These are phyloP conservation scores for Sapayoa aenigma DNA, from an alignment of 2,113 vertebrate species.

Conservation along the genomic window DNA sequence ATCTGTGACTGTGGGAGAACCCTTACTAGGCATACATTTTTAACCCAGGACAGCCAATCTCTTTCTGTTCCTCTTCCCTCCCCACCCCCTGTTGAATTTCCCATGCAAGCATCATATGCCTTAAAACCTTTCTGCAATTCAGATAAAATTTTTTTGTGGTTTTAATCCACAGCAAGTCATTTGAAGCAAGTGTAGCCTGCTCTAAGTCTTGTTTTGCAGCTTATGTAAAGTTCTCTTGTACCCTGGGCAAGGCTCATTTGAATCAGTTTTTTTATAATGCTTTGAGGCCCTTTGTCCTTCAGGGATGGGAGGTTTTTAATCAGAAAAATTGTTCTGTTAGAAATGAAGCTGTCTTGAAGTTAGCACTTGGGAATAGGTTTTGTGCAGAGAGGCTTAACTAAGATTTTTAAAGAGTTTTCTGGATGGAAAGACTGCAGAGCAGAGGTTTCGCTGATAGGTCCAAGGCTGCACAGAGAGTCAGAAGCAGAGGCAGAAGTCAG, in stretches of 20 bases:
- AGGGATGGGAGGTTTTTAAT: slow-evolving; percentile 35
- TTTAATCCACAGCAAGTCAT: background rate
- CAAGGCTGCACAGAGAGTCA: background rate
- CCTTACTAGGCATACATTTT: background rate
- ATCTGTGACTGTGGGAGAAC: too few relatives aligned
- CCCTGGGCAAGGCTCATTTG: background rate
- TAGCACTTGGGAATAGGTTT: background rate
- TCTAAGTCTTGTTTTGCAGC: background rate
- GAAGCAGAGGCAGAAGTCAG: background rate
- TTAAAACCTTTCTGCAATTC: background rate
- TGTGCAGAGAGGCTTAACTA: slow-evolving; percentile 10
- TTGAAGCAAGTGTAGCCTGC: background rate
- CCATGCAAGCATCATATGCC: background rate
- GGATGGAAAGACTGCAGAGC: background rate
- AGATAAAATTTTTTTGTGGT: background rate
- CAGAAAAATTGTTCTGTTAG: slow-evolving; percentile 23
- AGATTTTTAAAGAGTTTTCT: background rate
- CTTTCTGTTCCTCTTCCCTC: background rate
- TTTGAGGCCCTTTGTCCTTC: slow-evolving; percentile 27
- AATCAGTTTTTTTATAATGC: background rate
- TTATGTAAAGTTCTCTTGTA: background rate
- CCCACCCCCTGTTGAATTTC: background rate
- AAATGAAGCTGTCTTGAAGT: slow-evolving; percentile 37
- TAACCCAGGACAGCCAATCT: background rate
- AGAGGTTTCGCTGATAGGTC: background rate